These are phyloP conservation scores for Pangasius djambal DNA, from an alignment of 2,797 vertebrate genomes.

Conservation along the genomic window DNA sequence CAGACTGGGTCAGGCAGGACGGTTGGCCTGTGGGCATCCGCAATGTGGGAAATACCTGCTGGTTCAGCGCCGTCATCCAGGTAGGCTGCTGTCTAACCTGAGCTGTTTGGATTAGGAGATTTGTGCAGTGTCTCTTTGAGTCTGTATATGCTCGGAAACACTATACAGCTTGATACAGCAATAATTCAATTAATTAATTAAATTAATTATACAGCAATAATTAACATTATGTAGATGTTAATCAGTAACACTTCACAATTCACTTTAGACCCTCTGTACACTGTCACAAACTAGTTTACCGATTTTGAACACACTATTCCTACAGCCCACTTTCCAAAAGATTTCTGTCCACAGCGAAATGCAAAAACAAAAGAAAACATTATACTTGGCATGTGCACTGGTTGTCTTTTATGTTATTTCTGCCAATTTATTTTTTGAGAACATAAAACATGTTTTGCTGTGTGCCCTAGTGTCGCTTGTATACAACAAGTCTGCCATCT, in stretches of 20 bases:
- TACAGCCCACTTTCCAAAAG: neutral
- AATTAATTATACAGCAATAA: neutral
- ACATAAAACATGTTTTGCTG: neutral
- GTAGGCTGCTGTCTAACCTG: constrained; percentile 68
- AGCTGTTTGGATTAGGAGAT: neutral
- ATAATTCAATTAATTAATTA: too few species aligned
- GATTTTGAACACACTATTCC: neutral
- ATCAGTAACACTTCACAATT: neutral
- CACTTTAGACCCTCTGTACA: neutral
- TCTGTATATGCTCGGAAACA: neutral
- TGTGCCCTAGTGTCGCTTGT: too few species aligned
- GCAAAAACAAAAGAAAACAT: too few species aligned
- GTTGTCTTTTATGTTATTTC: neutral
- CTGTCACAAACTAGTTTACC: neutral
- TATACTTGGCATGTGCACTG: neutral
- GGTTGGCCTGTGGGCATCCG: constrained; percentile 95
- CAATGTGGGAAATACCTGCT: constrained; percentile 96
- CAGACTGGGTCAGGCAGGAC: constrained; percentile 84
- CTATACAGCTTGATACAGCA: neutral
- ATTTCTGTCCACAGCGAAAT: too few species aligned
- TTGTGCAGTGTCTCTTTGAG: neutral
- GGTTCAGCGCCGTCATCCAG: constrained; percentile 99
- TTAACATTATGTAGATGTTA: neutral
- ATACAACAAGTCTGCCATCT: too few species aligned
- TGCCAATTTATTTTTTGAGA: neutral